Percentiles rank a stretch among this genome's conserved stretches.
phyloP scores from a whole-genome alignment of 2,797 vertebrate species.

The Periparus ater region DNA sequence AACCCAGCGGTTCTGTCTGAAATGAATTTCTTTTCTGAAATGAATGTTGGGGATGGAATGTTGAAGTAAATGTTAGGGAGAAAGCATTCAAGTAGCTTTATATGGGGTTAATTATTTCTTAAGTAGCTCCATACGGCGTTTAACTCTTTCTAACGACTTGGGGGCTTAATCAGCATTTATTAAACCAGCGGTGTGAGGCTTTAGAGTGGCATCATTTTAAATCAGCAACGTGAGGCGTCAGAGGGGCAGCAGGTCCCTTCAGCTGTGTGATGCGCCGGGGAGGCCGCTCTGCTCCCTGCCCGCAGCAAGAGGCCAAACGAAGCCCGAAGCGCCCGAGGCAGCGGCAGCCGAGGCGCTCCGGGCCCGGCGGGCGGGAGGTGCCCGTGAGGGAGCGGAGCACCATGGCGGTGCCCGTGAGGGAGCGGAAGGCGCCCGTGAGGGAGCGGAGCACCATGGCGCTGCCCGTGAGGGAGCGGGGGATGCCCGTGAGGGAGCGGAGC shows the following conservation, averaged over 20 bases:
- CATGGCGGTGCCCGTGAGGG: neutral
- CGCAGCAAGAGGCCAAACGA: neutral
- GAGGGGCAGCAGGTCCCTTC: too few relatives aligned
- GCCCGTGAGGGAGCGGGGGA: neutral
- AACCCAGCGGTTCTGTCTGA: neutral
- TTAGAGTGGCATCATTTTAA: neutral
- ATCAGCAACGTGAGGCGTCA: too few relatives aligned
- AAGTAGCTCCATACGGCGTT: accelerated
- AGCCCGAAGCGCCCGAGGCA: too few relatives aligned
- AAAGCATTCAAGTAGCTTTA: too few relatives aligned
- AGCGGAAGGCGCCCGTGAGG: neutral
- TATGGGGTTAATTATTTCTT: neutral
- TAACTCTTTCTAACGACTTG: accelerated
- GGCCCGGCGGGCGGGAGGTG: too few relatives aligned
- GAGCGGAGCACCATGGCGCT: too few relatives aligned
- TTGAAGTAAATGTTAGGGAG: accelerated
- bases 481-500: neutral
- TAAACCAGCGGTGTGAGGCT: neutral
- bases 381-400: neutral
- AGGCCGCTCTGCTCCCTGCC: neutral
- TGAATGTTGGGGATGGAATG: too few relatives aligned
- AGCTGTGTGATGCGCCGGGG: accelerated
- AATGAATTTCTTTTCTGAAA: too few relatives aligned
- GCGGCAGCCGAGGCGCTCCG: too few relatives aligned
- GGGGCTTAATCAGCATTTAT: neutral